Evolutionary conservation across 2,888 invertebrate genomes (phyloP), one percentile per base, ranked within the genome.

Genomic region (Lasioglossum pauxillum): DNA sequence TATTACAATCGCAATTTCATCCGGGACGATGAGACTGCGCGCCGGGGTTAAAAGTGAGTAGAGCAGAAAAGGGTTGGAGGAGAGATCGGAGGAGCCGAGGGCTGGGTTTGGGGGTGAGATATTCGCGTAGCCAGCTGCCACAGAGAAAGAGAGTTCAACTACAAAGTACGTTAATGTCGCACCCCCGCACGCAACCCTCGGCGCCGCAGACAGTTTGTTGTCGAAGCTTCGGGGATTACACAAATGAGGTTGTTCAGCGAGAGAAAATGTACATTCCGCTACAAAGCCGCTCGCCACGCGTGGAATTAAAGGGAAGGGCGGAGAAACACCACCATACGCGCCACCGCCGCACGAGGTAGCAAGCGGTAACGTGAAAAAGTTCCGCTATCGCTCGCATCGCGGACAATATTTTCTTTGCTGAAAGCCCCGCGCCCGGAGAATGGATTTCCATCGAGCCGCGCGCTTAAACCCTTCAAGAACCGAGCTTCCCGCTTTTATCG

Each of bases 1-100:
- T 92, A 92, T 92, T 92, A 94, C 92, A 92, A 93, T 94, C 90
- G 93, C 92, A 91, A 93, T 93, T 93, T 91, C 90, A 91, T 89
- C 82, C 85, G 83, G 82, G 77, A 88, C 76, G 88, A 83, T 85
- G 85, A 85, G 83, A 81, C 82, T 35, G 69, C 72, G 64, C 57
- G 64, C 5, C 14, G 64, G 64, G 64, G 69, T 38, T 57, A 78
- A 76, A 80, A 44, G 76, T 57, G 79, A 57, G 31, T 57, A 71
- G 71, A 41, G 23, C 14, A 78, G 67, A 41, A 71, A 38, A n/a
- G 71, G 41, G 76, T 85, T 23, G 83, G 78, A 75, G 23, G 49
- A 46, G 31, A 27, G 19, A 27, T 16, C 67, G 44, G 49, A 35
- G 60, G 12, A 27, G 46, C 41, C 31, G 5, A 4, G 64, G 31